Base-by-base conservation (phyloP, 2,113 vertebrate species). In the Cricetomys ansorgei region DNA sequence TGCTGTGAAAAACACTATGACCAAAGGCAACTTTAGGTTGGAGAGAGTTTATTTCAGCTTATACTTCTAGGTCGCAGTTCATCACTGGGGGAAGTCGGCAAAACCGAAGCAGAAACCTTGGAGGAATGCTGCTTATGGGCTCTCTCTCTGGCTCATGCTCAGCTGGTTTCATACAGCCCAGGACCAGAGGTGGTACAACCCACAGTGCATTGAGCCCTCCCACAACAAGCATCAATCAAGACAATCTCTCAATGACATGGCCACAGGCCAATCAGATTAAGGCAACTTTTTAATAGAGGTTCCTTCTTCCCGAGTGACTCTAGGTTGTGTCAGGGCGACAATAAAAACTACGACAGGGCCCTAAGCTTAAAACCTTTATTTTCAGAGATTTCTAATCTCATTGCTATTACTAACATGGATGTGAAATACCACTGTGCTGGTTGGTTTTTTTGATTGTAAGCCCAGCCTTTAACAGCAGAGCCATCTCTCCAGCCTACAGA, bases 301-400 rank as follows among this genome's bases (percentile, higher is more conserved):
- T 84, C 27, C 29, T 40, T 64, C 57, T 64, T 84, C 57, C n/a
- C 27, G 45, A 7, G 27, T 84, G 40, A n/a, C n/a, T n/a, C n/a
- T n/a, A n/a, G n/a, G n/a, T n/a, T n/a, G n/a, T n/a, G n/a, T n/a
- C n/a, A n/a, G n/a, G n/a, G n/a, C n/a, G n/a, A 43, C 57, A 83
- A 43, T 55, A 83, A 43, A 84, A 84, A 19, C n/a, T 59, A 62
- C n/a, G n/a, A 64, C 25, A 27, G 55, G 19, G 57, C 15, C 17
- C 57, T 96, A 70, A 92, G 15, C 79, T 94, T 91, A 70, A 86
- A 94, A 27, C 31, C n/a, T 72, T 67, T 34, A 69, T 53, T 92
- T 94, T 57, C 73, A 94, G 64, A 93, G 40, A 69, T 21, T 65
- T 10, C 13, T 43, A 88, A 55, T 62, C 27, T 92, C 15, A 1